Base-by-base conservation (phyloP, 1,140 invertebrate genomes). In the Atta colombica region DNA sequence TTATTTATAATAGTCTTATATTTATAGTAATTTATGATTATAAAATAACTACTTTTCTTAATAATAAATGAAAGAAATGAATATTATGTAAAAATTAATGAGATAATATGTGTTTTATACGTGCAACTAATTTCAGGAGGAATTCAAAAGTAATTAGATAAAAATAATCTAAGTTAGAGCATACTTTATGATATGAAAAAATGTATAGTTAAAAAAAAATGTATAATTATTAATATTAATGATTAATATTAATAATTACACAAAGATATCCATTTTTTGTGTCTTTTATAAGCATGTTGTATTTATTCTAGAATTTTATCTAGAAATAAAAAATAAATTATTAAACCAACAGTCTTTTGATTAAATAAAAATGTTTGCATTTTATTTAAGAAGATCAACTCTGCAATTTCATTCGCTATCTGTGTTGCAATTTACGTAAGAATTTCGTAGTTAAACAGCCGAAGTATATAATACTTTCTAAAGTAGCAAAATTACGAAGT, bases 301-400 rank as follows among this genome's bases (percentile, higher is more conserved):
- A 78, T 39, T 6, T 45, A 3, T 10, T 39, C n/a, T 53, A 39
- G 7, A 39, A 39, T 45, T 39, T 21, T 25, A 25, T 55, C 5
- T 8, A 35, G 16, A 16, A n/a, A 21, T n/a, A 63, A 45, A 25
- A 51, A 75, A 74, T 84, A 35, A 63, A 25, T 16, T 10, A 77
- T 77, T 69, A 71, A 77, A 14, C 39, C 8, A 77, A 39, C 35
- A 39, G 0, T 0, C 0, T 39, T 39, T 39, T 39, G 35, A 39
- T 39, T 39, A 39, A 39, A 39, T 39, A 8, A 31, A 65, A 31
- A 58, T 16, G n/a, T 12, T n/a, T 12, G 21, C 16, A 39, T 28
- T 39, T 39, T 61, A 77, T 16, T 53, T 53, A 25, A 77, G 58
- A 85, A 77, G 14, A 77, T 84, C 63, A 84, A 51, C 45, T 85